A percentile compares a stretch with the other conserved stretches of the same genome.
Evolutionary conservation across 2,113 vertebrate genomes (phyloP).

Genomic region (Pongo abelii): DNA sequence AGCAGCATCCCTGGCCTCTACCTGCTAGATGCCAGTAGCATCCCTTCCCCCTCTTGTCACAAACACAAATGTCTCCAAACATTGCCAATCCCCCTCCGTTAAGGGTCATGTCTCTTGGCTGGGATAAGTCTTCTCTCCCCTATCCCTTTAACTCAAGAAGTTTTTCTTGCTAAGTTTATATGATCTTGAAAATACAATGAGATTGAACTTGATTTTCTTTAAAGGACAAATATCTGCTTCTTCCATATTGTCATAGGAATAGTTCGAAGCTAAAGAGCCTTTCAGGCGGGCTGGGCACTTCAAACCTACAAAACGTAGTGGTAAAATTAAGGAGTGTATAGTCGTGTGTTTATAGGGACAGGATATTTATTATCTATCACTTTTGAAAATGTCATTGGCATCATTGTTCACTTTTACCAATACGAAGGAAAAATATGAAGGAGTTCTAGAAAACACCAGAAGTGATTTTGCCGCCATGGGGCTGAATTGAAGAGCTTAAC

Average conservation of each 20-base stretch:
- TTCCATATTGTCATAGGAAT: background rate
- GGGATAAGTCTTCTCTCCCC: background rate
- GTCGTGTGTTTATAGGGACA: background rate
- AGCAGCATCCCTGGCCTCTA: background rate
- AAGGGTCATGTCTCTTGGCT: background rate
- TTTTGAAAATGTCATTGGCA: background rate
- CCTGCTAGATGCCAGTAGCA: background rate
- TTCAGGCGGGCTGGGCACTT: background rate
- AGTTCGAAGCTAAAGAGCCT: background rate
- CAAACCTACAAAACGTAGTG: background rate
- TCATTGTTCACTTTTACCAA: background rate
- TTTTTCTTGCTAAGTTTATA: background rate
- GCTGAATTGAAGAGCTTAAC: conserved; percentile 58
- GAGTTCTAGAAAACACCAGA: background rate
- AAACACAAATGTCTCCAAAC: background rate
- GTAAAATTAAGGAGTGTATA: background rate
- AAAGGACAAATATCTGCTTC: background rate
- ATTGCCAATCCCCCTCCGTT: background rate
- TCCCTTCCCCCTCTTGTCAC: too few relatives aligned
- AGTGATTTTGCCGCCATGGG: conserved; percentile 36
- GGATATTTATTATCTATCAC: background rate
- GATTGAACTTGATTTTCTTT: background rate
- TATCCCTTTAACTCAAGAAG: background rate
- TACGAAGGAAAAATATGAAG: conserved; percentile 35
- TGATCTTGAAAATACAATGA: background rate